These are phyloP conservation scores for Drosophila engyochracea DNA, from an alignment of 2,888 invertebrate species.

Conservation along the genomic window DNA sequence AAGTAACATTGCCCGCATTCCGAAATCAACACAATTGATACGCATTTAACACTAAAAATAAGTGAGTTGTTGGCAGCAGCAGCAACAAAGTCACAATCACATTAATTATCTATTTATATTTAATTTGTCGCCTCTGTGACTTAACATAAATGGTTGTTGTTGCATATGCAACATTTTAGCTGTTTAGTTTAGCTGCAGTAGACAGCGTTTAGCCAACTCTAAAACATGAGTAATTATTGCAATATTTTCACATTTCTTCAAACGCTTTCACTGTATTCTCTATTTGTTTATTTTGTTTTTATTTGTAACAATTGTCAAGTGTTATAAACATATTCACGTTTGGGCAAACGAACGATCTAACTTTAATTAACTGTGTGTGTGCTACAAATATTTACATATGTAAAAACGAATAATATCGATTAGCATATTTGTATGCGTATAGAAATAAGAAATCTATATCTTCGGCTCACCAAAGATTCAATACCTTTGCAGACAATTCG, in stretches of 20 bases:
- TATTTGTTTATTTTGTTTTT: neutral
- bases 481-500: slow-evolving; percentile 20
- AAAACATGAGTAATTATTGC: neutral
- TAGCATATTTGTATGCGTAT: slow-evolving; percentile 1
- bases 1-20: slow-evolving; percentile 18
- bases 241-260: neutral
- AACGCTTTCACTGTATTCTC: neutral
- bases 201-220: no score
- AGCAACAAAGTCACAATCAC: no score
- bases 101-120: no score
- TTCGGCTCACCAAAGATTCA: slow-evolving; percentile 17
- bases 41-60: slow-evolving; percentile 6
- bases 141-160: no score
- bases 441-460: neutral
- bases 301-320: neutral
- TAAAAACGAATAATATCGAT: neutral
- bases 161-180: no score
- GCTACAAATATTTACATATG: neutral
- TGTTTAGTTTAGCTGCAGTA: no score
- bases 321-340: neutral
- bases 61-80: no score
- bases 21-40: slow-evolving; percentile 1
- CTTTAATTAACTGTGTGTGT: slow-evolving; percentile 4
- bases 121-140: no score
- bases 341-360: slow-evolving; percentile 9